Evolutionary conservation across 2,797 vertebrate species (phyloP).

Genomic region (Synanceia verrucosa): DNA sequence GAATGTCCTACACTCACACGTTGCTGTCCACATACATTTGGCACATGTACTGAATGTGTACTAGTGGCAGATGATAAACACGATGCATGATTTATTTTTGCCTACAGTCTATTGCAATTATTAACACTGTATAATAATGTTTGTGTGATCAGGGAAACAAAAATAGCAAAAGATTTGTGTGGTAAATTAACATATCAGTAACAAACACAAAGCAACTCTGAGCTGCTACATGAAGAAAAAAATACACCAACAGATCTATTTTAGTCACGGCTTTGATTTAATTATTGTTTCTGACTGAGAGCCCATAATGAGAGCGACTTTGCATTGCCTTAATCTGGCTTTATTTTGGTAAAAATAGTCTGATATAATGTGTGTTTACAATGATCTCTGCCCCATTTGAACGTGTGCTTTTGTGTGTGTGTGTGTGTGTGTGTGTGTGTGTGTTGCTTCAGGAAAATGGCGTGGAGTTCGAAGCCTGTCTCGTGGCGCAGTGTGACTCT

Average conservation of each 20-base stretch:
- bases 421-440: slow-evolving; percentile 27
- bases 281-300: background rate
- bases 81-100: background rate
- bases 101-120: slow-evolving; percentile 18
- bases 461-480: slow-evolving; percentile 95
- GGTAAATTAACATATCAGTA: slow-evolving; percentile 33
- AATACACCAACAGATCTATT: slow-evolving; percentile 42
- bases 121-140: slow-evolving; percentile 4
- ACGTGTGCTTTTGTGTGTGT: slow-evolving; percentile 33
- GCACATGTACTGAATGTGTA: no score
- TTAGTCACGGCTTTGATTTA: background rate
- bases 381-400: background rate
- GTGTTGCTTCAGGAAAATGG: slow-evolving; percentile 89
- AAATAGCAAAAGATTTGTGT: slow-evolving; percentile 40
- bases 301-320: background rate
- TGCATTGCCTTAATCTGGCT: background rate
- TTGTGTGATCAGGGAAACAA: slow-evolving; percentile 13
- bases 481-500: slow-evolving; percentile 97
- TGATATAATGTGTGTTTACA: background rate
- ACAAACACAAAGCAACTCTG: slow-evolving; percentile 22
- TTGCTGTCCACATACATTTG: no score
- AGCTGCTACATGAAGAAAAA: slow-evolving; percentile 25
- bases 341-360: background rate
- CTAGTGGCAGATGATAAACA: slow-evolving; percentile 1
- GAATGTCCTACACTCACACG: no score